Conservation (phyloP, 2,113 vertebrate species). For the Larimichthys crocea region DNA sequence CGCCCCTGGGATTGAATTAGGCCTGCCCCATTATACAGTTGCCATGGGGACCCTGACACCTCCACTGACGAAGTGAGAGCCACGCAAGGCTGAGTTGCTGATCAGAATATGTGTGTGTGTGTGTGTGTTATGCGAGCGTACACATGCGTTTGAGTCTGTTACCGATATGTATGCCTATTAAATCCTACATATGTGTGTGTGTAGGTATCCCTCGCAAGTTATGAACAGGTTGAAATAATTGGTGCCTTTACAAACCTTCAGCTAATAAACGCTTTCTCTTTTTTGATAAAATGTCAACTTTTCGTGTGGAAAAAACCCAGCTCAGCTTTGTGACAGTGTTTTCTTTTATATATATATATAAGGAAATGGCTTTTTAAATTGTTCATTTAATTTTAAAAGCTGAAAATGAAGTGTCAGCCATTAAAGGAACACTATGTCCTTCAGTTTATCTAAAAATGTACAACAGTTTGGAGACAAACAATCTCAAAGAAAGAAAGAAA, state of each 20-base stretch:
- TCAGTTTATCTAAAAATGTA: background rate
- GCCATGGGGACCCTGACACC: constrained; percentile 94
- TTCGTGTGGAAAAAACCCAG: too few species aligned
- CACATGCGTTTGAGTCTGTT: constrained; percentile 39
- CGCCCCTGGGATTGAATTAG: constrained; percentile 90
- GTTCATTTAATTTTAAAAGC: background rate
- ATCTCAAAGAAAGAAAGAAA: background rate
- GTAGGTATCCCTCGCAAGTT: constrained; percentile 11
- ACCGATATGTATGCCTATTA: constrained; percentile 14
- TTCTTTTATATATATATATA: background rate
- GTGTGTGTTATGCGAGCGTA: background rate
- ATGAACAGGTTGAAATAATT: constrained; percentile 28
- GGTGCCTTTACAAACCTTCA: constrained; percentile 29
- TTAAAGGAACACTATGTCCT: background rate
- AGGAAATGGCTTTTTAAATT: background rate
- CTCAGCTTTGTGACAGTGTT: background rate
- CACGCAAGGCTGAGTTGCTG: constrained; percentile 73
- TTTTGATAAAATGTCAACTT: background rate
- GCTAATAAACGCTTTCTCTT: background rate
- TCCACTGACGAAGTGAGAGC: constrained; percentile 87
- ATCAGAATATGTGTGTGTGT: constrained; percentile 64
- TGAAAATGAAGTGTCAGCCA: background rate
- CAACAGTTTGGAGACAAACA: background rate
- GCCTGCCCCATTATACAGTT: constrained; percentile 94
- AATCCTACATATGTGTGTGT: background rate